These are phyloP conservation scores for Drosophila santomea DNA, from an alignment of 1,140 invertebrate species.

Conservation along the genomic window DNA sequence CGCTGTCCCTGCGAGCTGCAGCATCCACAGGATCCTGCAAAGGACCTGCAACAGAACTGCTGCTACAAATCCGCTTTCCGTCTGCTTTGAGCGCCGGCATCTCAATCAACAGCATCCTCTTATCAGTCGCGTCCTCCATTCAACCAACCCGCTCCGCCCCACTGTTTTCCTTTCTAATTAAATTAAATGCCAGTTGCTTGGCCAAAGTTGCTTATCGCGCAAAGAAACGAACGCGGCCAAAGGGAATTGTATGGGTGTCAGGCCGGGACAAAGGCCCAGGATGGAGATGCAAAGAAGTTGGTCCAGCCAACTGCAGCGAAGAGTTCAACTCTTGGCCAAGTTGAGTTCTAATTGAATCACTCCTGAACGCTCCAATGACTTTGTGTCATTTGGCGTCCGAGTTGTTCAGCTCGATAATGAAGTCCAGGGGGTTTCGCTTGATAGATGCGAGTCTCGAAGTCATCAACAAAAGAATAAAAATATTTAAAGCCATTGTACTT, in stretches of 20 bases:
- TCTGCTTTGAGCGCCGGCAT: slow-evolving; percentile 59
- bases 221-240: slow-evolving; percentile 17
- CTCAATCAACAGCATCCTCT: slow-evolving; percentile 51
- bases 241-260: slow-evolving; percentile 38
- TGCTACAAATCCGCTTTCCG: slow-evolving; percentile 61
- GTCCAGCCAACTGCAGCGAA: slow-evolving; percentile 28
- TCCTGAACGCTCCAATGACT: slow-evolving; percentile 60
- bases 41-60: slow-evolving; percentile 32
- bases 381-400: slow-evolving; percentile 54
- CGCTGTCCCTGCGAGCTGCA: slow-evolving; percentile 36
- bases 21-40: slow-evolving; percentile 11
- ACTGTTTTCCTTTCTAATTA: slow-evolving; percentile 58
- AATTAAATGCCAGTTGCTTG: slow-evolving; percentile 66
- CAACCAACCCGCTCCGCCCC: background rate
- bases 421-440: slow-evolving; percentile 1
- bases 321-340: slow-evolving; percentile 30
- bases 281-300: slow-evolving; percentile 59
- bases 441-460: slow-evolving; percentile 7
- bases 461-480: background rate
- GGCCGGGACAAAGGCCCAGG: slow-evolving; percentile 26
- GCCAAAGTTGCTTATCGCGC: slow-evolving; percentile 61
- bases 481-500: background rate
- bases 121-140: slow-evolving; percentile 15
- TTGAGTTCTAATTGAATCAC: slow-evolving; percentile 70
- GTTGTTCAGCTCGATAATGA: slow-evolving; percentile 36